A percentile compares a stretch with the other conserved stretches of the same genome.
These are phyloP conservation scores for Dinoponera quadriceps DNA, from an alignment of 1,140 invertebrate species.

Conservation along the genomic window DNA sequence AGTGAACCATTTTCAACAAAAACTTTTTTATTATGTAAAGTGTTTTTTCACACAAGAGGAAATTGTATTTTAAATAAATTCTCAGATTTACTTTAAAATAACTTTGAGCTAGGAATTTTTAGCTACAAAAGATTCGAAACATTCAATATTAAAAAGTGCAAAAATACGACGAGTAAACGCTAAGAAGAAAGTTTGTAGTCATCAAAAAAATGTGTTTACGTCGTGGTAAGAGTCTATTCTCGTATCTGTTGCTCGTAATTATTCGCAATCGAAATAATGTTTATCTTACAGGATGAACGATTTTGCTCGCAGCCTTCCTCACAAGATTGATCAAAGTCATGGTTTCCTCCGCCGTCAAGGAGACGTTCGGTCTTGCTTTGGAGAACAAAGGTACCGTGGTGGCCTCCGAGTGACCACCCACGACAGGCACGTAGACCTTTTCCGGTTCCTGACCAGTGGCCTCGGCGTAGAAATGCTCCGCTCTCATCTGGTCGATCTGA, in stretches of 20 bases:
- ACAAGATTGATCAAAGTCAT: neutral
- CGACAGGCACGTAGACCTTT: neutral
- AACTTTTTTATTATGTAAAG: too few relatives aligned
- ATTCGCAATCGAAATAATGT: neutral
- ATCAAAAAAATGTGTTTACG: too few relatives aligned
- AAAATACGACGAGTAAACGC: too few relatives aligned
- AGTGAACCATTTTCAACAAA: too few relatives aligned
- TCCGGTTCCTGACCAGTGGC: neutral
- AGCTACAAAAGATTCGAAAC: too few relatives aligned
- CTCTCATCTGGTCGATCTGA: constrained; percentile 38
- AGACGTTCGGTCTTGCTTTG: neutral
- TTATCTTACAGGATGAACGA: neutral
- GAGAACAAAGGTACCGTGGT: constrained; percentile 32
- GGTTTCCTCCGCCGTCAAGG: neutral
- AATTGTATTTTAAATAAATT: too few relatives aligned
- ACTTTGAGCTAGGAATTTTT: too few relatives aligned
- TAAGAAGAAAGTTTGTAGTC: neutral
- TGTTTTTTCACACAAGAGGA: too few relatives aligned
- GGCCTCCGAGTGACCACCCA: constrained; percentile 35
- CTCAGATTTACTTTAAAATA: too few relatives aligned
- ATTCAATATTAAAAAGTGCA: too few relatives aligned
- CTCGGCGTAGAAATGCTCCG: neutral
- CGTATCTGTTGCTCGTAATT: neutral
- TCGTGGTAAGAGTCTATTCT: neutral
- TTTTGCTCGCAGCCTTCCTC: neutral